A percentile compares a stretch with the other conserved stretches of the same genome.
These are phyloP conservation scores for Xiphorhynchus erythropygius DNA, from an alignment of 2,797 vertebrate genomes.

Conservation along the genomic window DNA sequence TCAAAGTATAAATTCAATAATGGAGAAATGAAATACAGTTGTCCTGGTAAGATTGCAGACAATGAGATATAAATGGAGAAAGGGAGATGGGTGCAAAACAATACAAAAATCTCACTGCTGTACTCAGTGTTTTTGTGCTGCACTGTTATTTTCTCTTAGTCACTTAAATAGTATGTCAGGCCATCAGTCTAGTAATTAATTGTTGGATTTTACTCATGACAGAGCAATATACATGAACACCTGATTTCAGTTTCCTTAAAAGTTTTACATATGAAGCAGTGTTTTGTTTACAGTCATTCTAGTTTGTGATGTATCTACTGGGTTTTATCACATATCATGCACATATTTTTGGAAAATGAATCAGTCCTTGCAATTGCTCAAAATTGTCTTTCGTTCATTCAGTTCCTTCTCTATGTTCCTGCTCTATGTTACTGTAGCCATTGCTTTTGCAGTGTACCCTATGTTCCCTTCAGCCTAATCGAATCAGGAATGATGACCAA, in stretches of 20 bases:
- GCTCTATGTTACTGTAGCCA: background rate
- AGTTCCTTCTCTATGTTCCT: background rate
- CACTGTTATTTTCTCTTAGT: background rate
- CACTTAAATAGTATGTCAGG: background rate
- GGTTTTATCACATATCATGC: background rate
- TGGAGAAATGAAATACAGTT: slow-evolving; percentile 3
- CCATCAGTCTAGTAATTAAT: background rate
- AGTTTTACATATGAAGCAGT: background rate
- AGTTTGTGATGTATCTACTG: background rate
- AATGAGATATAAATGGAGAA: background rate
- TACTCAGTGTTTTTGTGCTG: background rate
- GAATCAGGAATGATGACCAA: background rate
- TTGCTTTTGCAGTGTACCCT: background rate
- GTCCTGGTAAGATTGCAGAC: background rate
- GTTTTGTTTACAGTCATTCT: background rate
- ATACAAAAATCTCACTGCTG: background rate
- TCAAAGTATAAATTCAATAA: slow-evolving; percentile 53
- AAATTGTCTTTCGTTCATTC: background rate
- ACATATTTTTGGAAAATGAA: background rate
- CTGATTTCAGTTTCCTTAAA: background rate
- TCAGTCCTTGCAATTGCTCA: background rate
- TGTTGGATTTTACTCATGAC: background rate
- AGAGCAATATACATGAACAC: background rate
- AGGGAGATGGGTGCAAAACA: background rate
- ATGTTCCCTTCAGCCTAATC: background rate